These are phyloP conservation scores for Aphodius granarius DNA, from an alignment of 2,888 invertebrate species.

Conservation along the genomic window DNA sequence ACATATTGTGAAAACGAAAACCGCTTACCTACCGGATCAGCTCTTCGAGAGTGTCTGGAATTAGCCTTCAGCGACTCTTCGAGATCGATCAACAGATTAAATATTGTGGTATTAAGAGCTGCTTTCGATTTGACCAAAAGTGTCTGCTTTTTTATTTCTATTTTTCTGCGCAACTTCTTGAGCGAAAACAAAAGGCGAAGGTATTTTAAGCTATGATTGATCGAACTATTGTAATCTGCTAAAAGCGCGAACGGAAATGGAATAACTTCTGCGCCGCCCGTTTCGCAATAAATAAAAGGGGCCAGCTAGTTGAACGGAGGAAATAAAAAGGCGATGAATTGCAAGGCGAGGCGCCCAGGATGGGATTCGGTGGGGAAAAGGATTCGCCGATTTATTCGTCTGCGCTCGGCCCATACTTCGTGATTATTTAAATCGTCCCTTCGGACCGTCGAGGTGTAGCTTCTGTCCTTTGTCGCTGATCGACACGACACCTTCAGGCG, in stretches of 20 bases:
- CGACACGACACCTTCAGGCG: neutral
- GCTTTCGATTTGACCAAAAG: neutral
- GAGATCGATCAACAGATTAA: neutral
- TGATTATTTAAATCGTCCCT: neutral
- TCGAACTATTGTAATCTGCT: constrained; percentile 19
- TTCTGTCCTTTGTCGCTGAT: neutral
- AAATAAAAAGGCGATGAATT: neutral
- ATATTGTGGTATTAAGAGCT: neutral
- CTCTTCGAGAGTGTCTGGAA: neutral
- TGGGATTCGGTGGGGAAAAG: neutral
- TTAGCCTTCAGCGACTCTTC: neutral
- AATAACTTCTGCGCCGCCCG: constrained; percentile 15
- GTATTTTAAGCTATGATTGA: constrained; percentile 3
- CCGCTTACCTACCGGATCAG: neutral
- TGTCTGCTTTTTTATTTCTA: neutral
- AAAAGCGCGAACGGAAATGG: constrained; percentile 17
- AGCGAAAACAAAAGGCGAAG: neutral
- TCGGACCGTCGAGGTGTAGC: neutral
- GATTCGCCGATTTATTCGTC: neutral
- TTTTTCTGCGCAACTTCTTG: neutral
- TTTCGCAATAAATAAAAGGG: constrained; percentile 16
- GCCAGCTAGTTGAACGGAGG: neutral
- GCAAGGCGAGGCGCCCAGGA: neutral
- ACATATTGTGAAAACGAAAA: neutral
- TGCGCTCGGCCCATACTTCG: neutral